Evolutionary conservation across 2,797 vertebrate species (phyloP).

Genomic region (Pteropus rufus): DNA sequence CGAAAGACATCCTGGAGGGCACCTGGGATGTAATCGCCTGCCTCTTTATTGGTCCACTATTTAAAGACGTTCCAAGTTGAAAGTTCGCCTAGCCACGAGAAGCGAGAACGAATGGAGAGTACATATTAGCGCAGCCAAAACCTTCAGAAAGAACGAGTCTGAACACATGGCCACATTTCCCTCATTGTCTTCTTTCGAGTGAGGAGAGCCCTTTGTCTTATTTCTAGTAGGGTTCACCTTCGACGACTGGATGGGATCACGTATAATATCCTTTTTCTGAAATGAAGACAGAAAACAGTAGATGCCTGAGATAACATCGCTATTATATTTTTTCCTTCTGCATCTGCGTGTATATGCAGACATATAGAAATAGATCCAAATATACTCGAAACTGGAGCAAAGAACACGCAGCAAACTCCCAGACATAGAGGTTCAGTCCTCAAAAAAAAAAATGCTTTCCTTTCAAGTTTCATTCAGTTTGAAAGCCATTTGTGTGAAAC

Average conservation of each 20-base stretch:
- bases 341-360: neutral
- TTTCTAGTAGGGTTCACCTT: neutral
- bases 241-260: neutral
- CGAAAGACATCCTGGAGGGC: neutral
- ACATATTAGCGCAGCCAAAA: neutral
- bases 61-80: neutral
- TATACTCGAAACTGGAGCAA: neutral
- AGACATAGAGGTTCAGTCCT: neutral
- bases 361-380: neutral
- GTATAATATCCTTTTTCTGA: neutral
- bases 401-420: neutral
- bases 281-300: neutral
- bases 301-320: neutral
- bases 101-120: neutral
- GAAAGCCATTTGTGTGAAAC: conserved; percentile 54
- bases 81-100: neutral
- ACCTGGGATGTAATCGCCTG: neutral
- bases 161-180: neutral
- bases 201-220: neutral
- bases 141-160: neutral
- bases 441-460: neutral
- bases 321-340: neutral
- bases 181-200: neutral
- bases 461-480: conserved; percentile 30
- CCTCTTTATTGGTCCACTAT: neutral